phyloP scores from a whole-genome alignment of 2,888 invertebrate genomes.

The Sialis lutaria region DNA sequence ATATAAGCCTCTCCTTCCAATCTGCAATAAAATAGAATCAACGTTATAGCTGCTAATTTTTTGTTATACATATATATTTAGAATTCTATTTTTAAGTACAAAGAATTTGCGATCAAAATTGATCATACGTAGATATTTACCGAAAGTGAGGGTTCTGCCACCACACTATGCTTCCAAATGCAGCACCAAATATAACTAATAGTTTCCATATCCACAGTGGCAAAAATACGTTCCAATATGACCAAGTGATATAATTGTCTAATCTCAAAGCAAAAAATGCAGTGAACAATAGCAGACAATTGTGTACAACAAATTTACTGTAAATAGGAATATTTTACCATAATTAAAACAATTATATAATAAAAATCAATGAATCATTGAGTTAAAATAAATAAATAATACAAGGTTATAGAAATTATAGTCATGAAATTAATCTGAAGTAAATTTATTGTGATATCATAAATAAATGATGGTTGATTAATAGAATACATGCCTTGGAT shows the following conservation, averaged over 20 bases:
- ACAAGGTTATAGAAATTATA: neutral
- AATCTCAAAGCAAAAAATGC: conserved; percentile 76
- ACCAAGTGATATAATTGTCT: conserved; percentile 80
- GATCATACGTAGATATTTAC: conserved; percentile 24
- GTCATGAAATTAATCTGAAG: neutral
- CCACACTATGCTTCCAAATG: conserved; percentile 88
- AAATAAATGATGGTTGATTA: conserved; percentile 5
- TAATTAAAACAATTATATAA: conserved; percentile 1
- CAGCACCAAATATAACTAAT: conserved; percentile 77
- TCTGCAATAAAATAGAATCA: conserved; percentile 31
- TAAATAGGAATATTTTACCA: conserved; percentile 22
- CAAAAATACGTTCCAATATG: conserved; percentile 89
- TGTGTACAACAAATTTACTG: conserved; percentile 95
- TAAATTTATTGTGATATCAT: neutral
- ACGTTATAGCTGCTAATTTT: neutral
- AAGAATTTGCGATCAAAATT: neutral
- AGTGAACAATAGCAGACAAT: conserved; percentile 81
- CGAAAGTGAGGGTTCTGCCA: conserved; percentile 91
- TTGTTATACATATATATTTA: neutral
- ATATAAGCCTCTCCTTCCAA: conserved; percentile 91
- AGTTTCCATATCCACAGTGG: conserved; percentile 98
- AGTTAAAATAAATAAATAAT: neutral
- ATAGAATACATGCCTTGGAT: conserved; percentile 53
- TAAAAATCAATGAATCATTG: conserved; percentile 2
- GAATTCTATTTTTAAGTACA: neutral